A percentile compares a stretch with the other conserved stretches of the same genome.
phyloP scores from a whole-genome alignment of 1,140 invertebrate genomes.

The Euura saliciscinereae region DNA sequence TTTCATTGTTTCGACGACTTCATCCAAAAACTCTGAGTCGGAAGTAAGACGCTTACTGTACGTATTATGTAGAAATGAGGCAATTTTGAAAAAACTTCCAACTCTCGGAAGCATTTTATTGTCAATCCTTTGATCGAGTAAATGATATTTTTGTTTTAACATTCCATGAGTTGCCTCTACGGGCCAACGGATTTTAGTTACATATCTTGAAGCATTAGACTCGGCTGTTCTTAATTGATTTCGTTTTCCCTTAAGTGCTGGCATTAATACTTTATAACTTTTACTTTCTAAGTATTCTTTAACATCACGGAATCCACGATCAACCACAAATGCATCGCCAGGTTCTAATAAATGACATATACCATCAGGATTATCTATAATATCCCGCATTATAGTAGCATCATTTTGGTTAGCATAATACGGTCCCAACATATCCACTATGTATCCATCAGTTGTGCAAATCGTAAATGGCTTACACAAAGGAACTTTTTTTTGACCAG shows the following conservation, averaged over 20 bases:
- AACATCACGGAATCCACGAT: slow-evolving; percentile 24
- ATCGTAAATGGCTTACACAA: slow-evolving; percentile 29
- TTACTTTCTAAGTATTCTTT: slow-evolving; percentile 19
- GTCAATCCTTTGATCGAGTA: slow-evolving; percentile 11
- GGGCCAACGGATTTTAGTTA: background rate
- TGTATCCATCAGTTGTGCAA: no score
- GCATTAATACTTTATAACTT: slow-evolving; percentile 23
- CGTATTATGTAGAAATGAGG: slow-evolving; percentile 12
- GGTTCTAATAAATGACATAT: slow-evolving; percentile 6
- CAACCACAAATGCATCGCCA: background rate
- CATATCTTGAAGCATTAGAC: slow-evolving; percentile 16
- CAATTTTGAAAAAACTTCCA: background rate
- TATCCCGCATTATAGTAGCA: slow-evolving; percentile 15
- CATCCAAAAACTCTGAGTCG: background rate
- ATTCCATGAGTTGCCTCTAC: slow-evolving; percentile 14
- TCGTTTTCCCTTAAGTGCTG: slow-evolving; percentile 24
- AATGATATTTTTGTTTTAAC: slow-evolving; percentile 12
- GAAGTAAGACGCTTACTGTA: slow-evolving; percentile 12
- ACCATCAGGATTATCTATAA: slow-evolving; percentile 2
- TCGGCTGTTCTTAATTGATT: slow-evolving; percentile 23
- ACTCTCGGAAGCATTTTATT: slow-evolving; percentile 14
- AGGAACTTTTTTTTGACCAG: slow-evolving; percentile 25
- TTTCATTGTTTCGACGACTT: slow-evolving; percentile 12
- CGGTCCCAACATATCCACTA: slow-evolving; percentile 25
- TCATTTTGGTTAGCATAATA: slow-evolving; percentile 31